Evolutionary conservation across 2,888 invertebrate genomes (phyloP).

Genomic region (Eilema caniola): DNA sequence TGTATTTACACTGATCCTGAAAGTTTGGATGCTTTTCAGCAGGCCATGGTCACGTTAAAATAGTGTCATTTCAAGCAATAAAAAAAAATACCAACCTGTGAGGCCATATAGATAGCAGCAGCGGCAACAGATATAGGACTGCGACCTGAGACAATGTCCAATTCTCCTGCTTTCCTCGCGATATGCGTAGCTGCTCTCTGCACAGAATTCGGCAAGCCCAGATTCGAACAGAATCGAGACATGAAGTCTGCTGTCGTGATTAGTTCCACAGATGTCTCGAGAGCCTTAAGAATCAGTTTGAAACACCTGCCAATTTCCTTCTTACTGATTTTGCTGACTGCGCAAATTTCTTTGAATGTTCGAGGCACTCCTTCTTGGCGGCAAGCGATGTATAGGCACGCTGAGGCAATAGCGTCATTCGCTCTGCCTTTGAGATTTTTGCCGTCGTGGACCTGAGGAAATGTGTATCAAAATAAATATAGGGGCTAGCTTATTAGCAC

Average conservation of each 20-base stretch:
- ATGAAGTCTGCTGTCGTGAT: slow-evolving; percentile 99
- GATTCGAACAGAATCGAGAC: slow-evolving; percentile 99
- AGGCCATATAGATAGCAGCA: slow-evolving; percentile 99
- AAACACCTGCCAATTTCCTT: slow-evolving; percentile 99
- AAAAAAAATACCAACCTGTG: slow-evolving; percentile 88
- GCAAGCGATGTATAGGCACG: slow-evolving; percentile 99
- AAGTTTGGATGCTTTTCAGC: no score
- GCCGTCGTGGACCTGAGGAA: slow-evolving; percentile 93
- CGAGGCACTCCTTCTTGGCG: slow-evolving; percentile 99
- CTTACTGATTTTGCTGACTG: slow-evolving; percentile 99
- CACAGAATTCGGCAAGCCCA: slow-evolving; percentile 95
- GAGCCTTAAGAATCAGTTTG: slow-evolving; percentile 97
- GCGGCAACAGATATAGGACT: slow-evolving; percentile 99
- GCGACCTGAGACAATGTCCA: slow-evolving; percentile 98
- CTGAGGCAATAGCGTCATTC: slow-evolving; percentile 99
- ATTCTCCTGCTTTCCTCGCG: slow-evolving; percentile 97
- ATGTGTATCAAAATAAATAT: neutral
- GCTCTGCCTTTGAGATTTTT: slow-evolving; percentile 98
- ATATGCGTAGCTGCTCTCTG: slow-evolving; percentile 98
- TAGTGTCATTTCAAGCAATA: no score
- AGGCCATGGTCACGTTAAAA: no score
- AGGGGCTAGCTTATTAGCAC: no score
- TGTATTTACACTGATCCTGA: no score
- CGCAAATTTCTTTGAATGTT: slow-evolving; percentile 99
- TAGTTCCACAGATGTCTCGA: slow-evolving; percentile 98